Evolutionary conservation across 1,140 invertebrate genomes (phyloP), one percentile per base, ranked within the genome.

Genomic region (Portunus trituberculatus): DNA sequence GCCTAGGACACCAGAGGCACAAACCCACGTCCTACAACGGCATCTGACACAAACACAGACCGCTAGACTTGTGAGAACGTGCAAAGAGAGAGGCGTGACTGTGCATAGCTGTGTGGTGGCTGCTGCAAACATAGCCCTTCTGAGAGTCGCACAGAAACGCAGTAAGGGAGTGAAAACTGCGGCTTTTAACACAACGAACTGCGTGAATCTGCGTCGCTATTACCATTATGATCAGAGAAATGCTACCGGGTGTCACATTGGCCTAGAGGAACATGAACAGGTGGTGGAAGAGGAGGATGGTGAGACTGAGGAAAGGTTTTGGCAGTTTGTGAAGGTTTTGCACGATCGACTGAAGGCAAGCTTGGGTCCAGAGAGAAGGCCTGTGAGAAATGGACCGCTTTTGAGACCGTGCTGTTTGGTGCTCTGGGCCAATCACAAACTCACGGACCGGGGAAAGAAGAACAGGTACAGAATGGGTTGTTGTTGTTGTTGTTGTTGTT

Each of bases 91-190:
- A 10, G 46, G 52, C 48, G 93, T 94, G 31, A 89, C 93, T 0
- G 93, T 94, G 29, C 93, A 94, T 25, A 31, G 48, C n/a, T 94
- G 93, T 28, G 76, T 94, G 29, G 28, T 94, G 45, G 93, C 93
- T 8, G 84, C 59, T 0, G 93, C 86, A 4, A 94, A 89, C 86
- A 20, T 94, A 16, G 93, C 93, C 28, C 20, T 94, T 4, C 67
- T 94, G 7, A 46, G 52, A 2, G 87, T 89, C 4, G 93, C 52
- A 0, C 84, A 94, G 86, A 28, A 82, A 6, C 32, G 84, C 93
- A 28, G 31, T 20, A 46, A 39, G 32, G 28, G 0, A 86, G 25
- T 93, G 14, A 45, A 93, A 10, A n/a, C 82, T 0, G 93, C 86
- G 10, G 10, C 20, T 0, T 76, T 94, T 29, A 94, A 94, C 48